A percentile compares a stretch with the other conserved stretches of the same genome.
These are phyloP conservation scores for Sphecodes monilicornis DNA, from an alignment of 2,888 invertebrate species.

Conservation along the genomic window DNA sequence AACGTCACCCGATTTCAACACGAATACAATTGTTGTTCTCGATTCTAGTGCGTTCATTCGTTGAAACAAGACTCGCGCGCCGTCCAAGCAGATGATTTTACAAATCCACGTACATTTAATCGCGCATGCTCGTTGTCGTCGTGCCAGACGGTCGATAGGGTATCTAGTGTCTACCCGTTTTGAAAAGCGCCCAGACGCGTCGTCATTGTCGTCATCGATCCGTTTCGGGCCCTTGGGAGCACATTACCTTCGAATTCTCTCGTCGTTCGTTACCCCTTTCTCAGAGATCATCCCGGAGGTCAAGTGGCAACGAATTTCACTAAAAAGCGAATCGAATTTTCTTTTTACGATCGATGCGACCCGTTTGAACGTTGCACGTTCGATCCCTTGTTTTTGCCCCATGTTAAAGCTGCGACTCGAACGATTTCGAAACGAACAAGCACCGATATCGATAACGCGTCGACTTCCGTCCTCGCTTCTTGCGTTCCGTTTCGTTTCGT, in stretches of 20 bases:
- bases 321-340: not conserved
- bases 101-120: not conserved
- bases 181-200: constrained; percentile 24
- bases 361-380: not conserved
- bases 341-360: not conserved
- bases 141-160: constrained; percentile 36
- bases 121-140: constrained; percentile 40
- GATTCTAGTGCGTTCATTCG: not conserved
- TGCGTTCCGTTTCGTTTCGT: no score
- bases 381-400: not conserved
- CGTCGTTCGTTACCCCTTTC: not conserved
- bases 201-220: constrained; percentile 48
- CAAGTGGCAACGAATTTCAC: not conserved
- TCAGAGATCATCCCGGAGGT: not conserved
- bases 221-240: not conserved
- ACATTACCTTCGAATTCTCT: not conserved
- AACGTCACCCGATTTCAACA: no score
- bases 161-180: constrained; percentile 20
- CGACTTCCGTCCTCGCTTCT: not conserved
- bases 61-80: not conserved
- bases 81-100: not conserved
- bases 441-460: not conserved
- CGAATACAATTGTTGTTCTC: not conserved
- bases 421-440: not conserved
- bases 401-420: not conserved